Conservation (phyloP, 2,888 invertebrate species). For the Liodrosophila aerea region DNA sequence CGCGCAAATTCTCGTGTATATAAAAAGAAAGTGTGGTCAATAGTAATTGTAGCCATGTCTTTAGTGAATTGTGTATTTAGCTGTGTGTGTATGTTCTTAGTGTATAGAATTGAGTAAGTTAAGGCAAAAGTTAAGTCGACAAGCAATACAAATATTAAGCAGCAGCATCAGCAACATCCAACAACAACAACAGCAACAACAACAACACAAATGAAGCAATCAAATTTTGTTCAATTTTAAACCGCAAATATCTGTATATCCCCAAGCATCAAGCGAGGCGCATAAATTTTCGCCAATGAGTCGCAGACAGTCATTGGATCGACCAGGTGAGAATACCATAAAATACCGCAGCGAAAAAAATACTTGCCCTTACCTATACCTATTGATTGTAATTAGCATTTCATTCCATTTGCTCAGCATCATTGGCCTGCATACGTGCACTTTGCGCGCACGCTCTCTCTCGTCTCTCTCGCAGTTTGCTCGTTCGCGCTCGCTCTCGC, state of each 20-base stretch:
- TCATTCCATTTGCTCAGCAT: slow-evolving; percentile 59
- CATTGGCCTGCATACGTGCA: slow-evolving; percentile 68
- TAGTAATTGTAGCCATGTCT: slow-evolving; percentile 29
- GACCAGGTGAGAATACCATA: slow-evolving; percentile 77
- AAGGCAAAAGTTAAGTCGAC: slow-evolving; percentile 39
- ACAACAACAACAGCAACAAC: slow-evolving; percentile 12
- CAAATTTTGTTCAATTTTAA: slow-evolving; percentile 57
- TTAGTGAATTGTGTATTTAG: slow-evolving; percentile 42
- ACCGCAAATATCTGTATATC: slow-evolving; percentile 60
- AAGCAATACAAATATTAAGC: slow-evolving; percentile 35
- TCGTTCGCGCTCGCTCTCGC: slow-evolving; percentile 7
- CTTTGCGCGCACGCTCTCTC: slow-evolving; percentile 60
- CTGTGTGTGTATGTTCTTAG: slow-evolving; percentile 43
- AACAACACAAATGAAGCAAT: slow-evolving; percentile 70
- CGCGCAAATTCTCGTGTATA: slow-evolving; percentile 50
- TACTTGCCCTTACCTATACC: slow-evolving; percentile 45
- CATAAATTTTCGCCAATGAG: slow-evolving; percentile 77
- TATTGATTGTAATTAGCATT: slow-evolving; percentile 59
- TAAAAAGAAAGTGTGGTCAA: slow-evolving; percentile 57
- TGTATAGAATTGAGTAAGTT: slow-evolving; percentile 70
- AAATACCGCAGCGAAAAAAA: slow-evolving; percentile 15
- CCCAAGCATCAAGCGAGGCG: slow-evolving; percentile 64
- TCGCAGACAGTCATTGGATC: slow-evolving; percentile 80
- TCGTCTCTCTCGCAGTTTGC: slow-evolving; percentile 19
- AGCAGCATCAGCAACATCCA: slow-evolving; percentile 6